These are phyloP conservation scores for Acrossocheilus wenchowensis DNA, from an alignment of 2,797 vertebrate species.

Conservation along the genomic window DNA sequence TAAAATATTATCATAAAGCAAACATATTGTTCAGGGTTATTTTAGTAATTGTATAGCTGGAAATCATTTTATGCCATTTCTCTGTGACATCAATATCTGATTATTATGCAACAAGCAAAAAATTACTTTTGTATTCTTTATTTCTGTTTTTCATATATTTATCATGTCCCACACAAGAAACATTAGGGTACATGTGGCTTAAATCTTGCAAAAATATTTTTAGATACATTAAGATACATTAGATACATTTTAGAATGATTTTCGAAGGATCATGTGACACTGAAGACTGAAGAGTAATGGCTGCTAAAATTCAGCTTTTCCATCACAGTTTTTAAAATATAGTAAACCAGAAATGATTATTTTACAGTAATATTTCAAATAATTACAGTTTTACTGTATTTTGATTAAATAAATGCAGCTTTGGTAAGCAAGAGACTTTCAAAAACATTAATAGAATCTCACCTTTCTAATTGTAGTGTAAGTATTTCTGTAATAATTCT, in stretches of 20 bases:
- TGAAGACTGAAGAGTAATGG: not conserved
- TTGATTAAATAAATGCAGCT: not conserved
- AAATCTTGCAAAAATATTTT: not conserved
- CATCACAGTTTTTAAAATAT: not conserved
- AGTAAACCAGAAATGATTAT: too few species aligned
- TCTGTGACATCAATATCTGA: not conserved
- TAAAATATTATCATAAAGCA: constrained; percentile 20
- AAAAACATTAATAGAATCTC: not conserved
- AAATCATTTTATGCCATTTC: not conserved
- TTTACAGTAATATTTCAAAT: too few species aligned
- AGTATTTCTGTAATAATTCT: not conserved
- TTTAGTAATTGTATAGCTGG: not conserved
- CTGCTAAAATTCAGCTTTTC: not conserved
- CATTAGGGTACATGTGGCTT: not conserved
- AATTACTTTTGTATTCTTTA: not conserved
- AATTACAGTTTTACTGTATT: too few species aligned
- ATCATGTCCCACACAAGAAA: not conserved
- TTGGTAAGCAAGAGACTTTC: not conserved
- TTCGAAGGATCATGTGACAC: not conserved
- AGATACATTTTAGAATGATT: too few species aligned
- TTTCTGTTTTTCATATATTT: not conserved
- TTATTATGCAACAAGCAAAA: not conserved
- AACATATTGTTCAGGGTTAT: not conserved
- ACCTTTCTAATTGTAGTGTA: not conserved
- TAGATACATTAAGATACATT: too few species aligned